Base-by-base conservation (phyloP, 2,888 invertebrate genomes). In the Zaprionus bogoriensis region DNA sequence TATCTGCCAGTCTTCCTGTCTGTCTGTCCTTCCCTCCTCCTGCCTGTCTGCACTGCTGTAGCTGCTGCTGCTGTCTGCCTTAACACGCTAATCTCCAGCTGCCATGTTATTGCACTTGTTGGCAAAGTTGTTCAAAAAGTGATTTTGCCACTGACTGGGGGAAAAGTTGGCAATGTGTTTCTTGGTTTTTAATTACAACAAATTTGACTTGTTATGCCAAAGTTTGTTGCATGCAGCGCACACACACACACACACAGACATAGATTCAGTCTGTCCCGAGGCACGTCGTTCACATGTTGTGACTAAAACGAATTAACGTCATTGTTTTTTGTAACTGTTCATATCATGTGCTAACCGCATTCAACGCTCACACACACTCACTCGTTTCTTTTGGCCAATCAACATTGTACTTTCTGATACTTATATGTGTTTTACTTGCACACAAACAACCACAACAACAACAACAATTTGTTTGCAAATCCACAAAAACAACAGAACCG, bases 81-180 rank as follows among this genome's bases (percentile, higher is more conserved):
- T 71, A 86, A 68, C 75, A 81, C 81, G 78, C 86, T 81, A 81
- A 81, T 81, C 80, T 81, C 84, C 81, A 83, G 86, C 86, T 86
- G 86, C 84, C 81, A 83, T 81, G 87, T 81, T 81, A 86, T 81
- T 81, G 86, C 80, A 81, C 80, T 83, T 86, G 84, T 81, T 86
- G 80, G 84, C 68, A 83, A 81, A 86, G 68, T 81, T 81, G 77
- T 74, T 77, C 67, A 80, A 77, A 83, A 81, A 81, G 80, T 86
- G 80, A 81, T 81, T 81, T 77, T 80, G 72, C 63, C 65, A 63
- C 80, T 62, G 63, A 51, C 48, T 65, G 54, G 51, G 38, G 14
- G 27, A 38, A 54, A 82, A 85, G 61, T 85, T 82, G 58, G 44
- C 69, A 67, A 73, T 81, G 75, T 81, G 82, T 84, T 81, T 75